Conservation (phyloP, 2,888 invertebrate genomes). For the Synergus japonicus region DNA sequence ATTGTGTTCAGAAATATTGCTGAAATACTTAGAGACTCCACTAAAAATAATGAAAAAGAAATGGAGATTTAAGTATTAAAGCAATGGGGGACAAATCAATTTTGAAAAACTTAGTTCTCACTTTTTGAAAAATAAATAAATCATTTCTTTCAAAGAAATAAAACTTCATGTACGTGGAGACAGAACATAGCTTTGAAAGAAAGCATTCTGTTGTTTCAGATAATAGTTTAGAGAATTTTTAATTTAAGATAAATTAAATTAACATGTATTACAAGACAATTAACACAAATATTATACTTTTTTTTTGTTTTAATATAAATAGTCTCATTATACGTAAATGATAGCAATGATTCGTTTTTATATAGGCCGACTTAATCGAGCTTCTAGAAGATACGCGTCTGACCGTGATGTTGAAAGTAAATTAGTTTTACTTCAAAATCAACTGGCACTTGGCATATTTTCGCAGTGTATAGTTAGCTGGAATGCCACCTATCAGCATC, state of each 20-base stretch:
- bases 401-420: not conserved
- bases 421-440: constrained; percentile 13
- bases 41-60: not conserved
- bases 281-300: constrained; percentile 20
- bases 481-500: not conserved
- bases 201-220: constrained; percentile 19
- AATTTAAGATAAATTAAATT: constrained; percentile 29
- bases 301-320: not conserved
- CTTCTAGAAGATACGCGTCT: not conserved
- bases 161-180: constrained; percentile 28
- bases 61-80: not conserved
- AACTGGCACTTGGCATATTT: not conserved
- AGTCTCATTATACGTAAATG: not conserved
- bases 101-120: too few relatives aligned
- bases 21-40: not conserved
- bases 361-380: constrained; percentile 3
- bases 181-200: constrained; percentile 22
- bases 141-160: not conserved
- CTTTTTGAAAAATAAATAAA: not conserved
- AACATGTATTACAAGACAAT: constrained; percentile 36
- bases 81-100: not conserved
- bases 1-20: not conserved
- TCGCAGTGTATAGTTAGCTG: constrained; percentile 32
- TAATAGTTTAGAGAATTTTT: constrained; percentile 25
- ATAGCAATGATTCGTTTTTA: constrained; percentile 14